Conservation (phyloP, 1,140 invertebrate species). For the Brachionus calyciflorus region DNA sequence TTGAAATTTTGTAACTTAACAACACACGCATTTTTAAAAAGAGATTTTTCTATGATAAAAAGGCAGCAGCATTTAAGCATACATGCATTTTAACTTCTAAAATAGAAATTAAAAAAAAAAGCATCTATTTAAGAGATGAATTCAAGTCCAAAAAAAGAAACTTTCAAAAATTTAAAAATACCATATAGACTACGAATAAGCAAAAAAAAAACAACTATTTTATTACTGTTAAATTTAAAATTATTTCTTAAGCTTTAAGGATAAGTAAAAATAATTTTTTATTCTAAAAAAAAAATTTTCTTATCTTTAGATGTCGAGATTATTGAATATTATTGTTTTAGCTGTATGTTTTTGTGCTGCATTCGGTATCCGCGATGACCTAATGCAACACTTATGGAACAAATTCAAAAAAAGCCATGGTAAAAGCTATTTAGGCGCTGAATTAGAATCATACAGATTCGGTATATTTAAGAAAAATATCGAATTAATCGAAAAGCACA, state of each 20-base stretch:
- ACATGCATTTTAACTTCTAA: no score
- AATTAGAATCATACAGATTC: slow-evolving; percentile 21
- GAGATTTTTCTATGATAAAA: background rate
- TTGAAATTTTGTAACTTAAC: background rate
- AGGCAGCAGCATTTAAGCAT: no score
- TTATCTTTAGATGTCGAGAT: background rate
- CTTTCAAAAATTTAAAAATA: no score
- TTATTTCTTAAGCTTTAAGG: no score
- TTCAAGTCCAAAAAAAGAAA: no score
- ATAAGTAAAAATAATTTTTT: no score
- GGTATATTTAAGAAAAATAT: slow-evolving; percentile 51
- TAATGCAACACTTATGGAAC: slow-evolving; percentile 41
- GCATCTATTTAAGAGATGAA: no score
- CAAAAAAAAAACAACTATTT: no score
- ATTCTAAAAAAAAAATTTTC: background rate
- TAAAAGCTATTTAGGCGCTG: slow-evolving; percentile 6
- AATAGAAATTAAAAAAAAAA: no score
- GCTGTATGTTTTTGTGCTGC: slow-evolving; percentile 14
- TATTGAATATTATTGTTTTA: slow-evolving; percentile 7
- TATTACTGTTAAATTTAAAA: no score
- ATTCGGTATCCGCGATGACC: slow-evolving; percentile 24
- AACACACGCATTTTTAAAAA: background rate
- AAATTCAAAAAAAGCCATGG: slow-evolving; percentile 43
- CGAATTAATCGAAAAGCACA: slow-evolving; percentile 53
- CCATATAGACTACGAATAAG: no score